phyloP scores from a whole-genome alignment of 2,113 vertebrate genomes.

The Lophotis ruficrista region DNA sequence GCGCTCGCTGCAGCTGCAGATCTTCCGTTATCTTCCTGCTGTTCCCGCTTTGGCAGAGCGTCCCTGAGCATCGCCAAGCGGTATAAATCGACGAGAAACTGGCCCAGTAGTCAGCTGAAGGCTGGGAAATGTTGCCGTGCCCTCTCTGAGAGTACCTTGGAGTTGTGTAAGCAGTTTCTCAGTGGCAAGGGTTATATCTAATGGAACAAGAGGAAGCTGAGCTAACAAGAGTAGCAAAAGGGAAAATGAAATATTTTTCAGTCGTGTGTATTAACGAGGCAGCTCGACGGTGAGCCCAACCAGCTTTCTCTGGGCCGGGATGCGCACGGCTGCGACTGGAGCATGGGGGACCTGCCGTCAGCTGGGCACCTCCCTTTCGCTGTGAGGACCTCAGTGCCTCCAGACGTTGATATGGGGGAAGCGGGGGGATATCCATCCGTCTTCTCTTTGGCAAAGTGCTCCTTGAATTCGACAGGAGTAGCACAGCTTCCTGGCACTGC shows the following conservation, averaged over 20 bases:
- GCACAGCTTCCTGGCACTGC: not conserved
- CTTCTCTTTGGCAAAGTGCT: not conserved
- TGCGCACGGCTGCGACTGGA: not conserved
- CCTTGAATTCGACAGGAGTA: not conserved
- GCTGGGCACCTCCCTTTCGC: not conserved
- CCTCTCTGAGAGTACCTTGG: not conserved
- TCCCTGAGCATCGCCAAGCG: not conserved
- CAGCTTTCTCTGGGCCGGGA: not conserved
- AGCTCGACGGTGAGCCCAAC: not conserved
- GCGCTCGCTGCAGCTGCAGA: not conserved
- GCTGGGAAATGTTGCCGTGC: not conserved
- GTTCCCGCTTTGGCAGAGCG: not conserved
- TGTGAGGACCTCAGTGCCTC: not conserved
- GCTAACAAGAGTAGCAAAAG: not conserved
- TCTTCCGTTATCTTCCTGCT: not conserved
- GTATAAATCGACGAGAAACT: not conserved
- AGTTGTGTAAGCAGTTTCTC: not conserved
- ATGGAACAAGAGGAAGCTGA: not conserved
- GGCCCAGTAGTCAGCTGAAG: not conserved
- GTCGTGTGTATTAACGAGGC: not conserved
- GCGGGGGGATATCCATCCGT: not conserved
- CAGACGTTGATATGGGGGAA: rapidly evolving
- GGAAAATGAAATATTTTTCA: rapidly evolving
- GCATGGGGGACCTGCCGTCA: not conserved
- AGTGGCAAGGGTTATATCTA: not conserved